These are phyloP conservation scores for Falco novaeseelandiae DNA, from an alignment of 2,797 vertebrate species.

Conservation along the genomic window DNA sequence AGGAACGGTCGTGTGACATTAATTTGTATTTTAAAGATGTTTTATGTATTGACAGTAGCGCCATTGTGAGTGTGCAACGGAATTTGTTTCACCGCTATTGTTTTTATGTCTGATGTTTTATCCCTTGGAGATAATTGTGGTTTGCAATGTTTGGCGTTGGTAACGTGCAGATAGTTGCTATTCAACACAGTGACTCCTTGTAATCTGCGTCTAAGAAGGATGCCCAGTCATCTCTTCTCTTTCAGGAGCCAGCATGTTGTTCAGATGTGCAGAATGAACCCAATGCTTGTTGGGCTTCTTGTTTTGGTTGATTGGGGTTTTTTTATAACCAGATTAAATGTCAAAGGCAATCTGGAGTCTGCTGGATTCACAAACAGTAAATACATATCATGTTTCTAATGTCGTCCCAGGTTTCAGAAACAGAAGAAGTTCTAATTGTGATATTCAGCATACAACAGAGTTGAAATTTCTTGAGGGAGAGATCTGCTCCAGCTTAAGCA, in stretches of 20 bases:
- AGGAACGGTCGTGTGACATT: not conserved
- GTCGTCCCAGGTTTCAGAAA: not conserved
- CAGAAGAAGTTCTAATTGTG: not conserved
- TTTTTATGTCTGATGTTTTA: not conserved
- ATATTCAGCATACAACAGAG: not conserved
- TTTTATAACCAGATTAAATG: not conserved
- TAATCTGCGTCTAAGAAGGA: not conserved
- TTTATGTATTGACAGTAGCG: not conserved
- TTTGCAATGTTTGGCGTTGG: not conserved
- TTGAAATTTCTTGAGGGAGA: accelerated
- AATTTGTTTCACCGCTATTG: not conserved
- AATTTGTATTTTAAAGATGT: not conserved
- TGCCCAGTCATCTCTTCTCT: not conserved
- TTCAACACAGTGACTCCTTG: not conserved
- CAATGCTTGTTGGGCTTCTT: not conserved
- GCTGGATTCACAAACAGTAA: not conserved
- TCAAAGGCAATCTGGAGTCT: not conserved
- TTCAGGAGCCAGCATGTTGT: not conserved
- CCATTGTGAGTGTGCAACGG: not conserved
- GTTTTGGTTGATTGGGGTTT: not conserved
- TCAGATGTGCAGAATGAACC: not conserved
- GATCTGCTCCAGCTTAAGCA: not conserved
- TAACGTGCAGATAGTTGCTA: not conserved
- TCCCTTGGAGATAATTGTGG: not conserved
- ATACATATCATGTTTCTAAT: not conserved